Conservation (phyloP, 2,797 vertebrate genomes). For the Scolopax rusticola region DNA sequence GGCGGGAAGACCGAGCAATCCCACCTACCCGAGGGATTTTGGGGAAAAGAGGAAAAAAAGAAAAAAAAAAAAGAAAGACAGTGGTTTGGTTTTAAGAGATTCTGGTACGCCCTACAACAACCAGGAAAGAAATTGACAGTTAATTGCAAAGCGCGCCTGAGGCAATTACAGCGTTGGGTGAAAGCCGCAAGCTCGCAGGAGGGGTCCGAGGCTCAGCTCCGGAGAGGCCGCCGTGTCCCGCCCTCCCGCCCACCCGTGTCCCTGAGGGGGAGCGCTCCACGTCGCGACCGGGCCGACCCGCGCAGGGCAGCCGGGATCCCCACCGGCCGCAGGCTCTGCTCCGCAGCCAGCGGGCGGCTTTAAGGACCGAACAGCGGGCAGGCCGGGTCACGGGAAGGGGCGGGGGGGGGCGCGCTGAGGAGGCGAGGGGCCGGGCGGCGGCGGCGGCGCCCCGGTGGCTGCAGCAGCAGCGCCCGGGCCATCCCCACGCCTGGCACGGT, state of each 20-base stretch:
- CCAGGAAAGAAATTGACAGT: not conserved
- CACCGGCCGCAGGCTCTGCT: not conserved
- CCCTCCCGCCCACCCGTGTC: not conserved
- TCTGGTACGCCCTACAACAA: not conserved
- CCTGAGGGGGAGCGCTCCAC: not conserved
- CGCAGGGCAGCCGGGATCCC: not conserved
- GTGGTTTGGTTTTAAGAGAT: not conserved
- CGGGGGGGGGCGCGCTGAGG: not conserved
- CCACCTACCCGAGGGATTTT: accelerated
- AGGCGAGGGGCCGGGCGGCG: not conserved
- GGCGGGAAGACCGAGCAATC: not conserved
- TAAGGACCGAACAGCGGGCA: not conserved
- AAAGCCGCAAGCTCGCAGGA: not conserved
- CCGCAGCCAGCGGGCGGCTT: not conserved
- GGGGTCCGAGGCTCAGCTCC: not conserved
- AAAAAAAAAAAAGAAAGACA: too few relatives aligned
- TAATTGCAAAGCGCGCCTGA: not conserved
- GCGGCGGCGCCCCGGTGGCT: not conserved
- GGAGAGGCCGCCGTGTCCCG: not conserved
- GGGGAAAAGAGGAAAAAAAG: not conserved
- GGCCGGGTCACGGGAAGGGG: not conserved
- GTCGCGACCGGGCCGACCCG: not conserved
- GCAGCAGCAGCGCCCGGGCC: too few relatives aligned
- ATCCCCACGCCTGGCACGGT: too few relatives aligned
- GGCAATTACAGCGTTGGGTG: accelerated